Evolutionary conservation across 2,888 invertebrate genomes (phyloP).

Genomic region (Camponotus fellah): DNA sequence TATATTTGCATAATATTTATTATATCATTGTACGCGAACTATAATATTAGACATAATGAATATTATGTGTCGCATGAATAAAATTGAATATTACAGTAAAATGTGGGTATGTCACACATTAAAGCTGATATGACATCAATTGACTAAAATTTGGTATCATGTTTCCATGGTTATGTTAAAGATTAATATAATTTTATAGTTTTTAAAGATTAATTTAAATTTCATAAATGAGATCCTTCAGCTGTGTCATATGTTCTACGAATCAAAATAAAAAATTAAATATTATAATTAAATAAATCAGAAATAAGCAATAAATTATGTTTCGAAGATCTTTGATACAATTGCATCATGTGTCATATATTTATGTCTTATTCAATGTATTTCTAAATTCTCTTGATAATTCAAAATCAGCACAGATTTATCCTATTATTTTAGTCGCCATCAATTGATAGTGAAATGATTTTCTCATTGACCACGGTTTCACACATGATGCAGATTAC

Average conservation of each 20-base stretch:
- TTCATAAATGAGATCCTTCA: not conserved
- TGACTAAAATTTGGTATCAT: not conserved
- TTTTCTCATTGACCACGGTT: constrained; percentile 25
- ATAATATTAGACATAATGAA: constrained; percentile 25
- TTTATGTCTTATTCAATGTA: not conserved
- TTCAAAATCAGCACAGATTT: constrained; percentile 11
- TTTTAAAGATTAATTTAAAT: not conserved
- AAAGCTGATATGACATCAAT: constrained; percentile 23
- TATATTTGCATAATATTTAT: not conserved
- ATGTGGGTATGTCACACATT: not conserved
- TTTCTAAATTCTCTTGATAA: not conserved
- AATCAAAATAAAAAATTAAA: not conserved
- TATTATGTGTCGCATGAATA: constrained; percentile 17
- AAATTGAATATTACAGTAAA: not conserved
- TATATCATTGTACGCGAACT: constrained; percentile 2
- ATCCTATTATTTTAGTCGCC: not conserved
- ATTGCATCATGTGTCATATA: not conserved
- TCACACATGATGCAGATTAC: not conserved
- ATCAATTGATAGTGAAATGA: not conserved
- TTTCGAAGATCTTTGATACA: not conserved
- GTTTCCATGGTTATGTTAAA: not conserved
- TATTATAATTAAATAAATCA: not conserved
- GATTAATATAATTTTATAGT: constrained; percentile 2
- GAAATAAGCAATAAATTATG: not conserved
- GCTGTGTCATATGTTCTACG: not conserved